phyloP scores from a whole-genome alignment of 2,888 invertebrate genomes.

The Dusona sp. region DNA sequence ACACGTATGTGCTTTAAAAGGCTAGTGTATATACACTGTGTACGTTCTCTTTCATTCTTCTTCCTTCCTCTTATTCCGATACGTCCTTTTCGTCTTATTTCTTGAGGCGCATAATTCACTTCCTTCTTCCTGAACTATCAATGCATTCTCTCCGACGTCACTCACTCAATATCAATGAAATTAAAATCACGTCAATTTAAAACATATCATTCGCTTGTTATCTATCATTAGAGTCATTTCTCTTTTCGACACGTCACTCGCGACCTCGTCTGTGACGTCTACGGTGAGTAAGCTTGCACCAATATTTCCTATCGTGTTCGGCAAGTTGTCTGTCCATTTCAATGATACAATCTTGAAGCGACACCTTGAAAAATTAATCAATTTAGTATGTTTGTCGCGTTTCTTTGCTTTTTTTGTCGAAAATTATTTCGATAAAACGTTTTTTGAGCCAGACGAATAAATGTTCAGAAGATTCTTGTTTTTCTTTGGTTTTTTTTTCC shows the following conservation, averaged over 20 bases:
- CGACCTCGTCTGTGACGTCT: conserved; percentile 69
- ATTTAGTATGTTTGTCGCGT: not conserved
- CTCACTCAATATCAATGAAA: conserved; percentile 21
- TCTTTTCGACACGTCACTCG: conserved; percentile 34
- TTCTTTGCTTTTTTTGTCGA: not conserved
- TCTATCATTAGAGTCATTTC: conserved; percentile 40
- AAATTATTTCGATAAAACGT: not conserved
- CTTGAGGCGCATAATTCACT: conserved; percentile 66
- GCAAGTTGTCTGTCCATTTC: not conserved
- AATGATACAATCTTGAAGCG: not conserved
- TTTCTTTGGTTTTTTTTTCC: not conserved
- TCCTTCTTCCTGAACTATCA: conserved; percentile 48
- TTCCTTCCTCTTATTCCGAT: conserved; percentile 60
- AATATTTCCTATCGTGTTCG: not conserved
- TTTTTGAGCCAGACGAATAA: not conserved
- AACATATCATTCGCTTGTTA: conserved; percentile 15
- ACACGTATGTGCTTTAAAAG: conserved; percentile 27
- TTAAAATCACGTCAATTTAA: conserved; percentile 14
- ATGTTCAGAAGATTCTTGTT: not conserved
- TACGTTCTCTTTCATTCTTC: conserved; percentile 50
- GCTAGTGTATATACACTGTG: not conserved
- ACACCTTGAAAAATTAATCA: not conserved
- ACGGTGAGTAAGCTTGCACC: conserved; percentile 49
- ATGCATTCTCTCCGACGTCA: conserved; percentile 32
- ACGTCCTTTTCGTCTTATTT: conserved; percentile 70